phyloP scores from a whole-genome alignment of 2,113 vertebrate species.

The Laticauda laticaudata region DNA sequence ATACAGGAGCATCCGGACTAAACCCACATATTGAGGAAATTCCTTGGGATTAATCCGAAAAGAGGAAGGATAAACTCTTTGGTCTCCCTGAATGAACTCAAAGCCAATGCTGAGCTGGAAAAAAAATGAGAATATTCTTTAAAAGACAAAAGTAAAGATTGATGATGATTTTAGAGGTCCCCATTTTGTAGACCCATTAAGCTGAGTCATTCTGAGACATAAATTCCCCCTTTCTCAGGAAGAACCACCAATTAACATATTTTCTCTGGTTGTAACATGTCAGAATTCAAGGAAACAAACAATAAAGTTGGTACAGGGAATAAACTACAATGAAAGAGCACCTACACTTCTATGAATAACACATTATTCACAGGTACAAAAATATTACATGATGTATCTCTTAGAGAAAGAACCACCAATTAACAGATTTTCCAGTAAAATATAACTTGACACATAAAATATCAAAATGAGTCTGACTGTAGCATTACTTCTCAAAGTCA shows the following conservation, averaged over 20 bases:
- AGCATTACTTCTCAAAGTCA: background rate
- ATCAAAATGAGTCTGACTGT: background rate
- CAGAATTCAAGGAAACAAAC: no score
- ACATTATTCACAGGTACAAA: background rate
- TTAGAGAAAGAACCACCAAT: no score
- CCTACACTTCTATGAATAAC: background rate
- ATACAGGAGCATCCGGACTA: background rate
- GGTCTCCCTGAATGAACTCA: background rate
- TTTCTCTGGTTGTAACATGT: no score
- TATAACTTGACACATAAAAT: background rate
- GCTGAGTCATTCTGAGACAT: no score
- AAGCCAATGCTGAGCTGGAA: background rate
- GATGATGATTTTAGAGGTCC: no score
- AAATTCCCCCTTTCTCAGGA: no score
- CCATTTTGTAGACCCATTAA: no score
- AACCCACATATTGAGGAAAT: background rate
- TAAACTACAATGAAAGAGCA: background rate
- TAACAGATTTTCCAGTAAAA: no score
- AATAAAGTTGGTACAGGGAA: background rate
- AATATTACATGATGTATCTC: background rate
- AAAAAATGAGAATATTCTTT: background rate
- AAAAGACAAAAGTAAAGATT: background rate
- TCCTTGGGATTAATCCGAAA: background rate
- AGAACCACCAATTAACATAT: no score
- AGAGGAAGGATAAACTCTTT: background rate